Conservation (phyloP, 2,888 invertebrate species). For the Tenthredo mesomela region DNA sequence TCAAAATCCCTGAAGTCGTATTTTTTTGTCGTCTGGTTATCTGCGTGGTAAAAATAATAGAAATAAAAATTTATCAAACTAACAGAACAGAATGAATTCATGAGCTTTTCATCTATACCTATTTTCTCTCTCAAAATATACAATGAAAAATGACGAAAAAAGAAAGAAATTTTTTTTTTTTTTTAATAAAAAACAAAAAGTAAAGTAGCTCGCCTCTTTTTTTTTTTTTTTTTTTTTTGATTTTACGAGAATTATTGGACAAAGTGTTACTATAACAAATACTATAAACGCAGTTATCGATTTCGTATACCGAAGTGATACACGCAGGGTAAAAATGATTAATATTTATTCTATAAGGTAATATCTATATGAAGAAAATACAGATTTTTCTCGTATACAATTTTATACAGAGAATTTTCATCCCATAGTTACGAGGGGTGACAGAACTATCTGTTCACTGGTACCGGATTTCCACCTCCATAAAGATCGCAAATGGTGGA, state of each 20-base stretch:
- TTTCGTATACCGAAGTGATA: not conserved
- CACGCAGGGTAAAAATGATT: not conserved
- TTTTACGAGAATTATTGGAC: not conserved
- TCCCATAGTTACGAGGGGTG: conserved; percentile 15
- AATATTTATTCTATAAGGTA: not conserved
- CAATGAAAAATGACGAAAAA: not conserved
- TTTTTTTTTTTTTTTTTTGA: too few relatives aligned
- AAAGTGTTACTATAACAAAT: not conserved
- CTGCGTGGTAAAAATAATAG: not conserved
- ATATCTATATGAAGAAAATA: not conserved
- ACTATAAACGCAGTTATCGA: not conserved
- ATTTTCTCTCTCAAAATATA: not conserved
- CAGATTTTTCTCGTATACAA: not conserved
- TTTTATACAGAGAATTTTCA: not conserved
- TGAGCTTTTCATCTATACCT: not conserved
- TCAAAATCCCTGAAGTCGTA: too few relatives aligned
- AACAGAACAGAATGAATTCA: not conserved
- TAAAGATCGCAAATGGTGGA: conserved; percentile 9
- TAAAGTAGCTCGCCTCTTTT: too few relatives aligned
- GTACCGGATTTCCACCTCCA: conserved; percentile 12
- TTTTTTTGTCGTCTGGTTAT: not conserved
- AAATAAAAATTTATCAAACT: not conserved
- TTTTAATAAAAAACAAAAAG: too few relatives aligned
- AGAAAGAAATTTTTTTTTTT: too few relatives aligned
- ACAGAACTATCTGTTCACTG: conserved; percentile 19